A percentile compares a stretch with the other conserved stretches of the same genome.
Conservation (phyloP, 92 coral and sea anemone species). For the Palythoa grandiflora region DNA sequence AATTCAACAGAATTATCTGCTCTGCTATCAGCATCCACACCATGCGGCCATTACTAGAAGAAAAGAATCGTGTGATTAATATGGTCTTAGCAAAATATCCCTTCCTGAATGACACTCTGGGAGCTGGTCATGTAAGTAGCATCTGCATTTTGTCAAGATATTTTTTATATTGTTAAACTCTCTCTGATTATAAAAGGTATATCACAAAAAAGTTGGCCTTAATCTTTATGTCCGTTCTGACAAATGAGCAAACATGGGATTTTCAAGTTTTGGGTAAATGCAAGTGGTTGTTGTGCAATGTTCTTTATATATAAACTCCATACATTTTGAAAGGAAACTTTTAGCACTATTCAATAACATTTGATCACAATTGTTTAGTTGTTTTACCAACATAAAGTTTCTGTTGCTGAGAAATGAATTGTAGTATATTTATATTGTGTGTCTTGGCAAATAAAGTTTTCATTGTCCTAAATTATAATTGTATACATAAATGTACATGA, state of each 20-base stretch:
- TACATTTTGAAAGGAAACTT: not conserved
- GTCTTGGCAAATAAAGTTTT: no score
- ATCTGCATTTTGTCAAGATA: slow-evolving; percentile 21
- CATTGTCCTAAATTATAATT: no score
- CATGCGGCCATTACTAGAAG: slow-evolving; percentile 3
- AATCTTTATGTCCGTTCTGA: not conserved
- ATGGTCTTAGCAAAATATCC: slow-evolving; percentile 17
- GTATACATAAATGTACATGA: no score
- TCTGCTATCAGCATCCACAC: slow-evolving; percentile 13
- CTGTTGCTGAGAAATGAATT: not conserved
- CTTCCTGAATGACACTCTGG: slow-evolving; percentile 12
- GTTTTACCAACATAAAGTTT: not conserved
- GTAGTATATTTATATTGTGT: not conserved
- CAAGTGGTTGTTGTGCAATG: not conserved
- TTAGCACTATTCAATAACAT: not conserved
- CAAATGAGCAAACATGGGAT: slow-evolving; percentile 4
- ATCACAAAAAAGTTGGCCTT: not conserved
- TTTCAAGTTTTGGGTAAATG: not conserved
- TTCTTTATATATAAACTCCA: not conserved
- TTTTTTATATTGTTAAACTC: not conserved
- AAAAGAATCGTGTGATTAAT: not conserved
- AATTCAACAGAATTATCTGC: slow-evolving; percentile 10
- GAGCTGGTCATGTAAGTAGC: slow-evolving; percentile 25
- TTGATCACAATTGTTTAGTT: not conserved
- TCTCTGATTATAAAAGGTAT: not conserved